Evolutionary conservation across 23 tunicate genomes (phyloP).

Genomic region (Halocynthia aurantium): DNA sequence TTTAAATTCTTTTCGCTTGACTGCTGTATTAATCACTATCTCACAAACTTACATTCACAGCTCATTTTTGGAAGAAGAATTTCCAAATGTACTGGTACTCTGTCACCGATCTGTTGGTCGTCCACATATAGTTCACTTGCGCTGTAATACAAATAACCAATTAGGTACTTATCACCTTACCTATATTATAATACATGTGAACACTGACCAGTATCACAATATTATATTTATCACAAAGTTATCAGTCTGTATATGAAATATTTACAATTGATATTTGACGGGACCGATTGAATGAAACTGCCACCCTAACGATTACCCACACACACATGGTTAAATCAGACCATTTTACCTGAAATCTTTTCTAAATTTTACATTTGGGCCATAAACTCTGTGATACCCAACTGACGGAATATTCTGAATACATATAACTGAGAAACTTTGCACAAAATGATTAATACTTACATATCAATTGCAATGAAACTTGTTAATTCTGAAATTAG

Average conservation of each 20-base stretch:
- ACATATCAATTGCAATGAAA: constrained; percentile 80
- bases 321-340: no score
- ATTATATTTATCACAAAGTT: no score
- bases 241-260: no score
- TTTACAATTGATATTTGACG: no score
- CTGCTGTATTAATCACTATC: background rate
- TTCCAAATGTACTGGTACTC: constrained; percentile 66
- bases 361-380: no score
- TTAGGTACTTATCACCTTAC: background rate
- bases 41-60: constrained; percentile 80
- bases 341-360: no score
- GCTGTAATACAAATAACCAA: constrained; percentile 12
- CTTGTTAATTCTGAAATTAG: constrained; percentile 86
- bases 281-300: no score
- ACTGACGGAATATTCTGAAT: no score
- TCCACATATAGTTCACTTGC: constrained; percentile 93
- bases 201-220: no score
- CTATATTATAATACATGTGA: no score
- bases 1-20: background rate
- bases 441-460: constrained; percentile 29
- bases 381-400: no score
- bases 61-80: constrained; percentile 73
- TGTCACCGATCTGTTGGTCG: constrained; percentile 90
- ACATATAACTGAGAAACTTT: background rate
- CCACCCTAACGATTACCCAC: no score